These are phyloP conservation scores for Petrocephalus zakoni DNA, from an alignment of 2,113 vertebrate genomes.

Conservation along the genomic window DNA sequence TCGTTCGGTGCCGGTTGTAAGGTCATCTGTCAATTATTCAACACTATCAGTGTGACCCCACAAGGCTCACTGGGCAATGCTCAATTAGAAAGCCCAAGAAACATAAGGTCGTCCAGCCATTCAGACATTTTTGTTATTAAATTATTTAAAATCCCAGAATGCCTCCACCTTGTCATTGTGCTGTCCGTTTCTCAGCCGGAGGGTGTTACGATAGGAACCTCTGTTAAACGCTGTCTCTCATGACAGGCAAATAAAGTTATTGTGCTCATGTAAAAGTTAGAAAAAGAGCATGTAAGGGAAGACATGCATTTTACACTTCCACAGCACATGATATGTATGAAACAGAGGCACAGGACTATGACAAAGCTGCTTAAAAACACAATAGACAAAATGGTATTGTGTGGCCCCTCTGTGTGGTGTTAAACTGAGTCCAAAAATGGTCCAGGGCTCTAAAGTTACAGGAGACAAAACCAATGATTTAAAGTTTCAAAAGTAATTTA, in stretches of 20 bases:
- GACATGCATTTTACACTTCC: not conserved
- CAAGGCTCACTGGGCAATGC: not conserved
- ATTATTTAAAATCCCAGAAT: not conserved
- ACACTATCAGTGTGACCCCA: not conserved
- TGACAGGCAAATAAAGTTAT: not conserved
- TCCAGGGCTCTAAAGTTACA: not conserved
- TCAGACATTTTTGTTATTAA: not conserved
- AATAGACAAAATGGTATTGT: not conserved
- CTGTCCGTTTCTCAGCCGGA: not conserved
- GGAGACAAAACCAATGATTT: not conserved
- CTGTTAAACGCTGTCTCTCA: not conserved
- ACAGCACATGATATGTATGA: not conserved
- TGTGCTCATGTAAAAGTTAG: not conserved
- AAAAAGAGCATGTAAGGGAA: not conserved
- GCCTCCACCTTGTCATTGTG: not conserved
- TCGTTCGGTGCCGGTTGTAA: not conserved
- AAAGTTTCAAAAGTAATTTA: not conserved
- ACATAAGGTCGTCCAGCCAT: not conserved
- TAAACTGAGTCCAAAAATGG: not conserved
- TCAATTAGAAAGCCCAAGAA: not conserved
- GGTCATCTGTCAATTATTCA: conserved; percentile 14
- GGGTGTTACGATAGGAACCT: not conserved
- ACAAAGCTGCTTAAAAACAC: not conserved
- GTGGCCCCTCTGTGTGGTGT: not conserved
- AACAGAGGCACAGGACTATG: not conserved